phyloP scores from a whole-genome alignment of 2,797 vertebrate species.

The Mionectes olivaceus region DNA sequence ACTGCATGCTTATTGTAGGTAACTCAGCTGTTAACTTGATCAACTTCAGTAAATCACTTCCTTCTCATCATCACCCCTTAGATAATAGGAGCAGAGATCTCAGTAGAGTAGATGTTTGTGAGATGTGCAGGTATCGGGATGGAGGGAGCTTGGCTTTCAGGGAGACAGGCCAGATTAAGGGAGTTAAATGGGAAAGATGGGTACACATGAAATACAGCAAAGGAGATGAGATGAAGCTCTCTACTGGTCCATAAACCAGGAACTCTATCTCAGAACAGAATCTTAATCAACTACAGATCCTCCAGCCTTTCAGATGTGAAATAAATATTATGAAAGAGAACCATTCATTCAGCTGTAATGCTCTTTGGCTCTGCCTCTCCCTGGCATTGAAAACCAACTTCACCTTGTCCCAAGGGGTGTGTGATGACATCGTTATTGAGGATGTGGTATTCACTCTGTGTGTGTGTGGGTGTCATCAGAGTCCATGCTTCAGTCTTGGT shows the following conservation, averaged over 20 bases:
- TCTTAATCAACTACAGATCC: neutral
- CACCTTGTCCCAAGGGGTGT: neutral
- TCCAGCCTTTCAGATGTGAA: neutral
- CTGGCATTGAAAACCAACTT: neutral
- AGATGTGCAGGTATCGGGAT: neutral
- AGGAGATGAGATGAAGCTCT: neutral
- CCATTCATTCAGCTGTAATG: neutral
- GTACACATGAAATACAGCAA: neutral
- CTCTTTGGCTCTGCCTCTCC: neutral
- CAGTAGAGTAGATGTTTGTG: neutral
- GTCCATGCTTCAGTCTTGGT: neutral
- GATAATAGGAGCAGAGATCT: neutral
- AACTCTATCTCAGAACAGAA: neutral
- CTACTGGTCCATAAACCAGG: neutral
- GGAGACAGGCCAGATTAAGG: neutral
- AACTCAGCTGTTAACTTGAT: neutral
- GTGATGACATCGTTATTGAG: neutral
- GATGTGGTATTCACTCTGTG: rapidly evolving
- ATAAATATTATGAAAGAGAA: neutral
- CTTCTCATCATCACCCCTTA: neutral
- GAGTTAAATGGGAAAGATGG: neutral
- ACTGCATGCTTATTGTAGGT: neutral
- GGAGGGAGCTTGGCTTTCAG: neutral
- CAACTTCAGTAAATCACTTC: neutral
- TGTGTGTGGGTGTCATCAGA: neutral